phyloP scores from a whole-genome alignment of 2,113 vertebrate genomes.

The Spea multiplicata region DNA sequence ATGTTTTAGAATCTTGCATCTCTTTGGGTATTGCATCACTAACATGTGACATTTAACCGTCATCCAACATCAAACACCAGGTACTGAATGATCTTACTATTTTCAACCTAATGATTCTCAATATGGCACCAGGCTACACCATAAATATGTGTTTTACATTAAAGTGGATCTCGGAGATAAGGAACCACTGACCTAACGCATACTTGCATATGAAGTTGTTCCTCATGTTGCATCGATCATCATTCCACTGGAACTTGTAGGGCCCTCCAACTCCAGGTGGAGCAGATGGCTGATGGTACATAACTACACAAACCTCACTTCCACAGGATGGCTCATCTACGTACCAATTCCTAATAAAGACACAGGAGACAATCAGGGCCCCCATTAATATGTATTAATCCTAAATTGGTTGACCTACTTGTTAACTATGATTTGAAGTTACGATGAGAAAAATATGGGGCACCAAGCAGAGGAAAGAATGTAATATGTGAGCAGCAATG shows the following conservation, averaged over 20 bases:
- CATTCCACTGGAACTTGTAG: slow-evolving; percentile 89
- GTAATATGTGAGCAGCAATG: too few relatives aligned
- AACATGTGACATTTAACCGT: too few relatives aligned
- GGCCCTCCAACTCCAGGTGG: slow-evolving; percentile 68
- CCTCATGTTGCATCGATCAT: slow-evolving; percentile 85
- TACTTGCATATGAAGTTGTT: slow-evolving; percentile 99
- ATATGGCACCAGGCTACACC: too few relatives aligned
- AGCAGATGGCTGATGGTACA: slow-evolving; percentile 83
- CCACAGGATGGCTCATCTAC: slow-evolving; percentile 89
- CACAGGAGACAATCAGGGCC: not conserved
- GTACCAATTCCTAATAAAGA: slow-evolving; percentile 83
- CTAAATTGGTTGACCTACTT: too few relatives aligned
- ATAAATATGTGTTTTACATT: not conserved
- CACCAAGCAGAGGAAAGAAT: too few relatives aligned
- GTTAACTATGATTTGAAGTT: too few relatives aligned
- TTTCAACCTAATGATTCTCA: too few relatives aligned
- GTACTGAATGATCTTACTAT: too few relatives aligned
- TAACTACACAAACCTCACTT: slow-evolving; percentile 83
- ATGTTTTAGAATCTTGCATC: too few relatives aligned
- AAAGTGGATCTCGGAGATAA: not conserved
- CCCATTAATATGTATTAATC: not conserved
- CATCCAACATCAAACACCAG: too few relatives aligned
- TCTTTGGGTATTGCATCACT: too few relatives aligned
- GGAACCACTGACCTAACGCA: slow-evolving; percentile 68
- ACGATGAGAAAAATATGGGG: too few relatives aligned